These are phyloP conservation scores for Drosophila prolongata DNA, from an alignment of 2,888 invertebrate species.

Conservation along the genomic window DNA sequence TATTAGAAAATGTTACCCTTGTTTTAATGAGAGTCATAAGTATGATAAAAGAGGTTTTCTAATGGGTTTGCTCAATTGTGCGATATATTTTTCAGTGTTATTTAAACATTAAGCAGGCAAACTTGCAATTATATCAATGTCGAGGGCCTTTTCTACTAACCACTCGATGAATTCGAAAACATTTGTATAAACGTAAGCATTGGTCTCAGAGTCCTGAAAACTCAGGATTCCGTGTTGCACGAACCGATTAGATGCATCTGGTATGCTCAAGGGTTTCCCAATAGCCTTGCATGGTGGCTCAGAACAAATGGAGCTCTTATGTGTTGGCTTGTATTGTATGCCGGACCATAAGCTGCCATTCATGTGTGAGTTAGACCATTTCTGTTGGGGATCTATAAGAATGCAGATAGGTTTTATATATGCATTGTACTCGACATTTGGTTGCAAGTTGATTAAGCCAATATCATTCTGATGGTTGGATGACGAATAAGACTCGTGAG, in stretches of 20 bases:
- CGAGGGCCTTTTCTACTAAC: too few species aligned
- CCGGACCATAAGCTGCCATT: not conserved
- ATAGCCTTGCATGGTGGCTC: not conserved
- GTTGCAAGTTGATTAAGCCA: not conserved
- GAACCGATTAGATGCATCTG: too few species aligned
- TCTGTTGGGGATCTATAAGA: not conserved
- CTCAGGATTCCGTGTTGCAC: not conserved
- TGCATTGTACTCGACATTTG: not conserved
- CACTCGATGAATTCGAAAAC: not conserved
- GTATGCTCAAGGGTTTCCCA: not conserved
- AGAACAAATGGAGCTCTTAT: not conserved
- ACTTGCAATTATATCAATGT: too few species aligned
- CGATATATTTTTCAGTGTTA: too few species aligned
- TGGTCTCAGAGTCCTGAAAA: not conserved
- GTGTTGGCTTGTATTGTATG: not conserved
- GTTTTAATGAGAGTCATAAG: too few species aligned
- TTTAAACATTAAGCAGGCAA: too few species aligned
- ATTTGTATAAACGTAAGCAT: not conserved
- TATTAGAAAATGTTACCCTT: too few species aligned
- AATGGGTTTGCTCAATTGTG: too few species aligned
- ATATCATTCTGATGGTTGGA: not conserved
- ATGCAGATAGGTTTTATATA: not conserved
- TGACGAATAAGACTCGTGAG: not conserved
- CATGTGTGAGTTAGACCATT: not conserved
- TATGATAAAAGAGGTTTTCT: too few species aligned